Evolutionary conservation across 2,113 vertebrate genomes (phyloP).

Genomic region (Clarias macrocephalus): DNA sequence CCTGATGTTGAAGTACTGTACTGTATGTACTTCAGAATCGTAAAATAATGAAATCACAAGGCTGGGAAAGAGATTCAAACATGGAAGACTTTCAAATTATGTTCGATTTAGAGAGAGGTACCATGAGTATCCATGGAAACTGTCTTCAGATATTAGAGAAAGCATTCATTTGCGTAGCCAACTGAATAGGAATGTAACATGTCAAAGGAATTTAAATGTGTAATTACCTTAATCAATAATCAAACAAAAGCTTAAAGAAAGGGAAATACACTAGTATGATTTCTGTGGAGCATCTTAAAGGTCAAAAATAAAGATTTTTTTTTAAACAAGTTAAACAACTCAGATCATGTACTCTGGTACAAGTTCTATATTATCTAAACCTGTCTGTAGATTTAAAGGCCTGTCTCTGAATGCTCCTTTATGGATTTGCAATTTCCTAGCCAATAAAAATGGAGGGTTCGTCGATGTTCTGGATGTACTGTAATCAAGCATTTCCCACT

Average conservation of each 20-base stretch:
- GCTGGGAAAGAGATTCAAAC: neutral
- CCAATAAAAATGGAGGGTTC: no score
- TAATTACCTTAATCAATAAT: conserved; percentile 21
- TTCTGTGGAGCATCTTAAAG: neutral
- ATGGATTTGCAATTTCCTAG: no score
- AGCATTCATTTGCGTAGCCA: conserved; percentile 57
- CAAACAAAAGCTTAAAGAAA: neutral
- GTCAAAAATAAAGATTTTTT: no score
- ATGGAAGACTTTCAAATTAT: conserved; percentile 5
- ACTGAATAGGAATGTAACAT: conserved; percentile 25
- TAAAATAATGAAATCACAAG: conserved; percentile 10
- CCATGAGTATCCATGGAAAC: conserved; percentile 68
- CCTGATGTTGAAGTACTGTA: neutral
- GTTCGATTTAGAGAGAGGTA: conserved; percentile 6
- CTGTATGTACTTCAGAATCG: conserved; percentile 6
- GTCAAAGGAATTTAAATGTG: conserved; percentile 27
- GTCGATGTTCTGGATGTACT: no score
- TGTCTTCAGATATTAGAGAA: conserved; percentile 47
- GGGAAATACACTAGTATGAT: neutral
- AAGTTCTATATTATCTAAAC: no score
- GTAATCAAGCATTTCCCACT: no score
- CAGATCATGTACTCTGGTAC: no score
- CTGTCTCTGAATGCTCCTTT: no score
- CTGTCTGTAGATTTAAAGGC: no score
- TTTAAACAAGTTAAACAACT: no score